Evolutionary conservation across 2,888 invertebrate species (phyloP), one percentile per base, ranked within the genome.

Genomic region (Noctua janthe): DNA sequence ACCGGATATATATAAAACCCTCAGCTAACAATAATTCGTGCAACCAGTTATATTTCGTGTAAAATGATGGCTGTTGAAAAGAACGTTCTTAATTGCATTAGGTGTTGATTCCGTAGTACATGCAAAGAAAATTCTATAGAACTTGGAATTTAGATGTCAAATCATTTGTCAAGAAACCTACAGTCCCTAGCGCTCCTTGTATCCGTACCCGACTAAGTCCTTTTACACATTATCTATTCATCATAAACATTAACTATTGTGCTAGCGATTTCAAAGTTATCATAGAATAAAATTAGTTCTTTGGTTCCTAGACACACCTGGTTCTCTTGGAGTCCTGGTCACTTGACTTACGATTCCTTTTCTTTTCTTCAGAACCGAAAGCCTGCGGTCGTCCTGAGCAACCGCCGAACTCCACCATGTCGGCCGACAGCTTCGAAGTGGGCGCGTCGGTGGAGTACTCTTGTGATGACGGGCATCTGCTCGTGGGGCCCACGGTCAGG

Each of bases 371-470:
- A 98, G 98, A 99, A 93, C 99, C 99, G 0, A 98, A 98, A 92
- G 98, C 99, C 0, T 99, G 99, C 93, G 99, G 99, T 17, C 97
- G 98, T 66, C 99, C 99, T 0, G 99, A 99, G 93, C 99, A 99
- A 94, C 99, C 99, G 0, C 99, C 99, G 15, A 99, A 99, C 94
- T 99, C 99, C 0, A 99, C 99, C 8, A 98, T 99, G 98, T 92
- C 97, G 0, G 98, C 98, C 0, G 97, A 98, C 76, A 97, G 98
- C 88, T 98, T 98, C 93, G 98, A 98, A 88, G 99, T 99, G 7
- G 99, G 99, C 0, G 98, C 99, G 0, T 97, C 97, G 8, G 98
- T 99, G 72, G 98, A 99, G 92, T 99, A 99, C 95, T 97, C 97
- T 54, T 99, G 99, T 91, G 98, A 98, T 91, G 97, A 98, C 23